phyloP scores from a whole-genome alignment of 2,797 vertebrate genomes.

The Perodicticus potto region DNA sequence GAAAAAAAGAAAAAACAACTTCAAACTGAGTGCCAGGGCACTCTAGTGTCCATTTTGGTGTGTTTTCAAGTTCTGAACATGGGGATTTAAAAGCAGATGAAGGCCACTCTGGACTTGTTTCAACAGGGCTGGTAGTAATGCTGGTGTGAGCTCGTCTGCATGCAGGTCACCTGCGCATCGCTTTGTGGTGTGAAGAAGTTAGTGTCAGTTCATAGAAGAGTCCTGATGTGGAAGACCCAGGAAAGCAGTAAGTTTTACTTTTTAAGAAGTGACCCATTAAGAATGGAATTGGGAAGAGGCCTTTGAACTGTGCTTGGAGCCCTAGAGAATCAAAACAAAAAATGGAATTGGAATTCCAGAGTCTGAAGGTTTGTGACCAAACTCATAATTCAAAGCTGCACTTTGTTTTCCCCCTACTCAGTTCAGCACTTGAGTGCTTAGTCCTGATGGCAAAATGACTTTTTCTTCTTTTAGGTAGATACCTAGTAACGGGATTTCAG shows the following conservation, averaged over 20 bases:
- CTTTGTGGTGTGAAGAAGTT: not conserved
- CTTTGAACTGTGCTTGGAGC: constrained; percentile 70
- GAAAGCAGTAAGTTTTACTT: constrained; percentile 35
- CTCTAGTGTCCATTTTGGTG: not conserved
- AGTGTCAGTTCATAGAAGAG: constrained; percentile 14
- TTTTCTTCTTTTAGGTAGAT: no score
- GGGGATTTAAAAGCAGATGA: not conserved
- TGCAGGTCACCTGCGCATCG: not conserved
- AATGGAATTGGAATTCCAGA: constrained; percentile 64
- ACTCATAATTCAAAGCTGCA: not conserved
- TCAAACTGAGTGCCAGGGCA: not conserved
- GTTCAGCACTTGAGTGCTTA: no score
- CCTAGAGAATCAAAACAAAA: constrained; percentile 65
- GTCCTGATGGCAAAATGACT: no score
- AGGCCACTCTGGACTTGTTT: not conserved
- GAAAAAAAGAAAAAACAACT: not conserved
- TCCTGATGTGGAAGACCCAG: constrained; percentile 8
- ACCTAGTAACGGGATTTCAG: no score
- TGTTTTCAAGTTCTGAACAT: not conserved
- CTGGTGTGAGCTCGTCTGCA: constrained; percentile 9
- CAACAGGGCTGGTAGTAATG: not conserved
- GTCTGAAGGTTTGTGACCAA: constrained; percentile 55
- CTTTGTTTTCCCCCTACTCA: not conserved
- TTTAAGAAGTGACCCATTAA: constrained; percentile 70
- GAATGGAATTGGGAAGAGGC: constrained; percentile 67